phyloP scores from a whole-genome alignment of 1,140 invertebrate species.

The Pinna nobilis region DNA sequence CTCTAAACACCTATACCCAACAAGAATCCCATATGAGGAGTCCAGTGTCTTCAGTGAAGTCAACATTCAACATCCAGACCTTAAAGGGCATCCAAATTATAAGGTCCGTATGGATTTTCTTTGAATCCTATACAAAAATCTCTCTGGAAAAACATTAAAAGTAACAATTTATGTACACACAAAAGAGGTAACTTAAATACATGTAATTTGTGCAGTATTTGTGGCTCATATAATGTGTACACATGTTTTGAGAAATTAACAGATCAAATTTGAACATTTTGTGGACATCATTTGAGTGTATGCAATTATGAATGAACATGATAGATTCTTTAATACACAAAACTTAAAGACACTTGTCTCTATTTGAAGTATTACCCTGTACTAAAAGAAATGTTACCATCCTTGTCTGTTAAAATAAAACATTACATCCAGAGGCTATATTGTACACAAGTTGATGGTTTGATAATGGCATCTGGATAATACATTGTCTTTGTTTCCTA shows the following conservation, averaged over 20 bases:
- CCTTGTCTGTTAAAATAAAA: too few species aligned
- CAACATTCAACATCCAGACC: conserved; percentile 77
- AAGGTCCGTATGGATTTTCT: conserved; percentile 52
- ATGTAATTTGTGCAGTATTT: too few species aligned
- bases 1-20: conserved; percentile 82
- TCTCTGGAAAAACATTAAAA: not conserved
- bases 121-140: not conserved
- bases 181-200: not conserved
- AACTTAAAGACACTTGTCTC: too few species aligned
- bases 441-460: too few species aligned
- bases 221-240: not conserved
- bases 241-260: not conserved
- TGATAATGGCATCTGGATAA: too few species aligned
- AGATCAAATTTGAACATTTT: not conserved
- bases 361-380: too few species aligned
- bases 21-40: conserved; percentile 96
- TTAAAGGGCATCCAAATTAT: conserved; percentile 68
- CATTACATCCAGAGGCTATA: too few species aligned
- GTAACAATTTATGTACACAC: not conserved
- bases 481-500: too few species aligned
- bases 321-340: too few species aligned
- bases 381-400: too few species aligned
- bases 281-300: not conserved
- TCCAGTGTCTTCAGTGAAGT: conserved; percentile 92
- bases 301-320: too few species aligned